Conservation (phyloP, 2,113 vertebrate species). For the Clinocottus analis region DNA sequence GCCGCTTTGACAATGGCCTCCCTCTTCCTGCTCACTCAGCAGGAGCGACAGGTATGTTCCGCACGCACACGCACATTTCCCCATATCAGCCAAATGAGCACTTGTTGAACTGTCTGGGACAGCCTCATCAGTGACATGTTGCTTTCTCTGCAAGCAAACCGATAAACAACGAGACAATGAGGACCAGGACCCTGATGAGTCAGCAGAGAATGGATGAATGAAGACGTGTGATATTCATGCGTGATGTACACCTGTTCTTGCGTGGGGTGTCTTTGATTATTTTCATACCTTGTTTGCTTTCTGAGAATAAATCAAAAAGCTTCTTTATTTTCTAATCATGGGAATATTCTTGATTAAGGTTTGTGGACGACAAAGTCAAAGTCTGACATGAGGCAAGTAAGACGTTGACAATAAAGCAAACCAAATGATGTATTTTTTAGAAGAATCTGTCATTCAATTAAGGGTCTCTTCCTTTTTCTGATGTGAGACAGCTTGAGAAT, state of each 20-base stretch:
- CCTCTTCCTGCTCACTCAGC: slow-evolving; percentile 53
- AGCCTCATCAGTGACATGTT: not conserved
- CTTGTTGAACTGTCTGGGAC: not conserved
- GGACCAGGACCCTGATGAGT: not conserved
- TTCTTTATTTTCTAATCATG: not conserved
- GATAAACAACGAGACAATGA: not conserved
- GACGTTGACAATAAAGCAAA: not conserved
- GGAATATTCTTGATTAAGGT: not conserved
- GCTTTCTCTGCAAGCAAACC: not conserved
- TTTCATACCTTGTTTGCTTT: not conserved
- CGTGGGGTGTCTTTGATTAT: not conserved
- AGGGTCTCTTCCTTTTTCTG: not conserved
- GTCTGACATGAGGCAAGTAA: not conserved
- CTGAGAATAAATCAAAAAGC: not conserved
- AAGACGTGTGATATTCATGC: not conserved
- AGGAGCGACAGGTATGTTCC: slow-evolving; percentile 46
- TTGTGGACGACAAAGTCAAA: no score
- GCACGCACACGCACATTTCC: not conserved
- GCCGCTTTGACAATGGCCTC: slow-evolving; percentile 41
- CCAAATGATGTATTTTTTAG: no score
- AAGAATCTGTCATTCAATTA: not conserved
- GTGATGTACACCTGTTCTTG: not conserved
- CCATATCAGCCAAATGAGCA: slow-evolving; percentile 2
- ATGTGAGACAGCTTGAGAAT: not conserved
- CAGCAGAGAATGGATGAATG: not conserved